These are phyloP conservation scores for Drosophila macrothrix DNA, from an alignment of 2,888 invertebrate genomes.

Conservation along the genomic window DNA sequence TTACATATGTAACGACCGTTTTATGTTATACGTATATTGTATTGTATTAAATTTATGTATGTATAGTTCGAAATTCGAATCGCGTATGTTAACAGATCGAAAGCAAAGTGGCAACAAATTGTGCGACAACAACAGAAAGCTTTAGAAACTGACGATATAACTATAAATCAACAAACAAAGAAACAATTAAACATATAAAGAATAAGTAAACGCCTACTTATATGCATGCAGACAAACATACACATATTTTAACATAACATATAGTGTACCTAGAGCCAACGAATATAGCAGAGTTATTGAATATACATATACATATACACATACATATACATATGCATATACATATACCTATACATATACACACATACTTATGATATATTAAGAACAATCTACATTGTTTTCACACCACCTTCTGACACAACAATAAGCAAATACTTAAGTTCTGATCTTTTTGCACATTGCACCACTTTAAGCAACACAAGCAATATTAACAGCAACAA, in stretches of 20 bases:
- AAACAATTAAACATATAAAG: conserved; percentile 20
- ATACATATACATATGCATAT: not conserved
- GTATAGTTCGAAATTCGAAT: conserved; percentile 28
- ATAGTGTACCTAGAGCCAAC: conserved; percentile 47
- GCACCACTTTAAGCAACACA: conserved; percentile 26
- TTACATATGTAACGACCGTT: conserved; percentile 34
- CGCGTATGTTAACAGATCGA: conserved; percentile 43
- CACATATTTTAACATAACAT: not conserved
- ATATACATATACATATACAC: conserved; percentile 3
- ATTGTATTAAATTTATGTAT: conserved; percentile 16
- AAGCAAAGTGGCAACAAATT: conserved; percentile 40
- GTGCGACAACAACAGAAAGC: conserved; percentile 43
- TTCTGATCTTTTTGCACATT: conserved; percentile 28
- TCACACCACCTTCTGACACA: conserved; percentile 22
- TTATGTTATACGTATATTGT: conserved; percentile 28
- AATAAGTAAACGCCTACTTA: not conserved
- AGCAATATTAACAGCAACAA: not conserved
- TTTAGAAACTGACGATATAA: conserved; percentile 45
- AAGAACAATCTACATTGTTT: conserved; percentile 1
- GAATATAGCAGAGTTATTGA: conserved; percentile 29
- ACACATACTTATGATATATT: conserved; percentile 19
- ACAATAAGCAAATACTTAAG: conserved; percentile 13
- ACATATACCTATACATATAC: not conserved
- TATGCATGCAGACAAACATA: not conserved
- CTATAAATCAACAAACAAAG: conserved; percentile 16